Evolutionary conservation across 2,888 invertebrate species (phyloP).

Genomic region (Cheilosia impressa): DNA sequence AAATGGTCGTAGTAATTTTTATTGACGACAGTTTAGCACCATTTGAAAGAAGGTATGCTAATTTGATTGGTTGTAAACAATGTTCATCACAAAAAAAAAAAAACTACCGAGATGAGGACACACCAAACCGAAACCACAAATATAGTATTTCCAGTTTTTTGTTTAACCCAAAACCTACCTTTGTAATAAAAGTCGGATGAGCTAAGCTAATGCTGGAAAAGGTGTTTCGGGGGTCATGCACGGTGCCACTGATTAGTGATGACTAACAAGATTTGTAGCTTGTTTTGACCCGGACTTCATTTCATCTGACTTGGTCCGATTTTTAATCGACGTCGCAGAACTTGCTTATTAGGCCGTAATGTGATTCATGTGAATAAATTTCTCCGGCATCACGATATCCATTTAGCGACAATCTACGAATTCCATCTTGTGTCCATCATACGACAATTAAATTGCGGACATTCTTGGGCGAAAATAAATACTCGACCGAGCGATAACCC

Average conservation of each 20-base stretch:
- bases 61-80: conserved; percentile 13
- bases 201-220: conserved; percentile 3
- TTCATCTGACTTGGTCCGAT: neutral
- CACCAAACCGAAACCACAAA: too few relatives aligned
- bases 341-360: conserved; percentile 8
- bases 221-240: neutral
- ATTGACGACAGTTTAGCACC: conserved; percentile 4
- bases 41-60: conserved; percentile 5
- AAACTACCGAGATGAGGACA: too few relatives aligned
- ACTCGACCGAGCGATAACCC: neutral
- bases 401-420: too few relatives aligned
- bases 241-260: conserved; percentile 14
- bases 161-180: neutral
- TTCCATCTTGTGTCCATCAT: too few relatives aligned
- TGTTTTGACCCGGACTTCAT: conserved; percentile 34
- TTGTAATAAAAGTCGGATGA: neutral
- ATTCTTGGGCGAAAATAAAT: neutral
- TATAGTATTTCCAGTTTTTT: neutral
- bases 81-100: neutral
- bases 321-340: conserved; percentile 15
- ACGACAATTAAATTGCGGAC: too few relatives aligned
- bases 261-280: conserved; percentile 25
- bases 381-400: neutral
- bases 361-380: conserved; percentile 14
- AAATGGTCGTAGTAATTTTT: too few relatives aligned